Base-by-base conservation (phyloP, 2,888 invertebrate species). In the Erebia aethiops region DNA sequence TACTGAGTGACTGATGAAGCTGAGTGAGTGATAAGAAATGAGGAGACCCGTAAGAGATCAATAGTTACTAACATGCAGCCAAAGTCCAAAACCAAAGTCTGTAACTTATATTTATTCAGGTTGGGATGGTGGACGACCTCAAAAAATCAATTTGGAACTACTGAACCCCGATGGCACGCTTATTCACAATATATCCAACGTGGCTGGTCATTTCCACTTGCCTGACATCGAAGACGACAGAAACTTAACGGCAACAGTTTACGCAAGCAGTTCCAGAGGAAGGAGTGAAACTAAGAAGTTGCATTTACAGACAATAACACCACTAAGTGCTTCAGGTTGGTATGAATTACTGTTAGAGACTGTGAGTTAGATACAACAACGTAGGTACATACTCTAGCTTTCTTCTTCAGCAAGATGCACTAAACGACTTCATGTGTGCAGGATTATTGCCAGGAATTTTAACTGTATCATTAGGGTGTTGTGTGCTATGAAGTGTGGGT, bases 41-140 rank as follows among this genome's bases (percentile, higher is more conserved):
- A n/a, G n/a, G n/a, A n/a, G n/a, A n/a, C n/a, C n/a, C n/a, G n/a
- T n/a, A n/a, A n/a, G n/a, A n/a, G n/a, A n/a, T n/a, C n/a, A n/a
- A n/a, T n/a, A n/a, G n/a, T n/a, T n/a, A 26, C 26, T 1, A 26
- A 26, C 1, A 26, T 26, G 26, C 26, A 26, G 3, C 26, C 26
- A 26, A 26, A 26, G 3, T 3, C 26, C 26, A 26, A 26, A 26
- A 26, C 26, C 26, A 26, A 26, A n/a, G n/a, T n/a, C 4, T 3
- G 4, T 3, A 35, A 16, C n/a, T 60, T 60, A 26, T 35, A 14
- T 61, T 26, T 43, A 63, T 58, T n/a, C 14, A 91, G 91, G 84
- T 11, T 91, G 90, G 91, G 87, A 90, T 64, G 90, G 89, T 1
- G 91, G 91, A 0, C 84, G 90, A 0, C 79, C 84, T 0, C 90